Percentiles rank a stretch among this genome's conserved stretches.
Conservation (phyloP, 2,888 invertebrate species). For the Sphaeridia pumilis region DNA sequence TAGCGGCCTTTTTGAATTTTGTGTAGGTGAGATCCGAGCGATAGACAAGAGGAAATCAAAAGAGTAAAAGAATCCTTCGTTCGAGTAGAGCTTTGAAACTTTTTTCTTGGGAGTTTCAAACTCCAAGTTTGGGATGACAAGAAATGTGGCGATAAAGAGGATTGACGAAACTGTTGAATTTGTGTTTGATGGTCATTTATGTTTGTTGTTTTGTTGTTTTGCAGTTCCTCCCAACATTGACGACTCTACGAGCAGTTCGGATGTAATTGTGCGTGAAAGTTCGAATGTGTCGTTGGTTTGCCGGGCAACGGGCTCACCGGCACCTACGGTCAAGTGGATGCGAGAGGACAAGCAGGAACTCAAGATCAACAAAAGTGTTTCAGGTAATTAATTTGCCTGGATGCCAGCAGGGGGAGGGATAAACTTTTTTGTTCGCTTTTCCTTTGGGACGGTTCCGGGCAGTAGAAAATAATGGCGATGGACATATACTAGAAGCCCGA, state of each 20-base stretch:
- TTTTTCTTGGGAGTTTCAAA: background rate
- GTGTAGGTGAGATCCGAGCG: too few relatives aligned
- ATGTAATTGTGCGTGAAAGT: constrained; percentile 80
- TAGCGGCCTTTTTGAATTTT: too few relatives aligned
- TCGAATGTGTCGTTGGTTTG: constrained; percentile 79
- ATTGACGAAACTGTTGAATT: constrained; percentile 4
- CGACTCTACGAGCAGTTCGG: constrained; percentile 78
- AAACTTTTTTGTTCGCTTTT: too few relatives aligned
- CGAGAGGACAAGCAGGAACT: constrained; percentile 78
- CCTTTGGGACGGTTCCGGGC: too few relatives aligned
- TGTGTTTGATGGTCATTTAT: constrained; percentile 20
- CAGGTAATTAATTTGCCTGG: constrained; percentile 47
- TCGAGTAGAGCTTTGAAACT: too few relatives aligned
- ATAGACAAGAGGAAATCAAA: background rate
- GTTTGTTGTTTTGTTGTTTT: constrained; percentile 41
- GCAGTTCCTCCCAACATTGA: constrained; percentile 85
- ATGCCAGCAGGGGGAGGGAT: too few relatives aligned
- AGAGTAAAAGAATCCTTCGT: too few relatives aligned
- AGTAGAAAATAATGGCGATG: too few relatives aligned
- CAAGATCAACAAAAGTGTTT: constrained; percentile 67
- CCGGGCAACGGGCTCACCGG: constrained; percentile 77
- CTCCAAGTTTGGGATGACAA: background rate
- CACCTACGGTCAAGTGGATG: constrained; percentile 81
- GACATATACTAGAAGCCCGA: too few relatives aligned
- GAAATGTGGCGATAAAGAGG: constrained; percentile 10